Conservation (phyloP, 2,797 vertebrate genomes). For the Spinibarbus caldwelli region DNA sequence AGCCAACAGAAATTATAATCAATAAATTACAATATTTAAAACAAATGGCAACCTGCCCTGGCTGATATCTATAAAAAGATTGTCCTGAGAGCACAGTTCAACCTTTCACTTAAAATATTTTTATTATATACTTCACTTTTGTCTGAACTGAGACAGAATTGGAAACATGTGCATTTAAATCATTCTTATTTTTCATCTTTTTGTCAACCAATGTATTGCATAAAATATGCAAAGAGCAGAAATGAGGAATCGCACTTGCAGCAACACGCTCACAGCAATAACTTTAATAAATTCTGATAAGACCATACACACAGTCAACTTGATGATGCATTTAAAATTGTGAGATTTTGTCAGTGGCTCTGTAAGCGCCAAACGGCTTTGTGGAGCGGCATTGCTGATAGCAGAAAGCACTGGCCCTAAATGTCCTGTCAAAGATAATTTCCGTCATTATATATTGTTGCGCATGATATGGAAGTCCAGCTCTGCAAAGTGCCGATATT, state of each 20-base stretch:
- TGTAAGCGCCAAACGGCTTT: neutral
- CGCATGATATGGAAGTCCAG: neutral
- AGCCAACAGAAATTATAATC: no score
- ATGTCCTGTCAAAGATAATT: constrained; percentile 17
- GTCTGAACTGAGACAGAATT: no score
- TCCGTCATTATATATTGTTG: neutral
- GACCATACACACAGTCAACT: constrained; percentile 5
- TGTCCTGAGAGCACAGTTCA: no score
- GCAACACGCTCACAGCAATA: neutral
- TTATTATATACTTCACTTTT: no score
- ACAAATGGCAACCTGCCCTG: no score
- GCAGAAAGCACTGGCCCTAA: neutral
- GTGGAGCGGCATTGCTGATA: neutral
- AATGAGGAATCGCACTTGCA: neutral
- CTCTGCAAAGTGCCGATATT: neutral
- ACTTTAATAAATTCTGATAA: constrained; percentile 21
- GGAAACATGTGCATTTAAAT: no score
- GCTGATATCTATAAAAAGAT: no score
- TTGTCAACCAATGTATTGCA: no score
- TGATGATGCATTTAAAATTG: constrained; percentile 31
- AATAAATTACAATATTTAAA: no score
- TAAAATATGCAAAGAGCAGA: no score
- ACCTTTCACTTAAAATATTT: no score
- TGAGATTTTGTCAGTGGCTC: neutral
- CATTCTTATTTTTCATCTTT: no score